A percentile compares a stretch with the other conserved stretches of the same genome.
Evolutionary conservation across 2,888 invertebrate species (phyloP).

Genomic region (Pogonocherus hispidulus): DNA sequence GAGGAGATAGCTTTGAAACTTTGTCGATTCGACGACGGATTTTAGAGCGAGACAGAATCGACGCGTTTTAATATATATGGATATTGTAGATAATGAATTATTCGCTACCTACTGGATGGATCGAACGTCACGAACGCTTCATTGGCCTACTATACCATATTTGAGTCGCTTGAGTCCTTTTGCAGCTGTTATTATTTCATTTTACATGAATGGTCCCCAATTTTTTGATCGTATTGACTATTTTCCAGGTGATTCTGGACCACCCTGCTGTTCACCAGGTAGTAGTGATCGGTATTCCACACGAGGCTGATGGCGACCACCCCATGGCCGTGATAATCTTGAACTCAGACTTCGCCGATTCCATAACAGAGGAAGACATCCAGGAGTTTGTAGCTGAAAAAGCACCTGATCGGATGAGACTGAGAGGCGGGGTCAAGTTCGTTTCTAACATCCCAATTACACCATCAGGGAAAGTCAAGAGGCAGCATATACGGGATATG

Average conservation of each 20-base stretch:
- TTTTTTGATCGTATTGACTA: not conserved
- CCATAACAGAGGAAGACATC: conserved; percentile 54
- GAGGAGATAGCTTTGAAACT: no score
- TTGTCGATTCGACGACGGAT: no score
- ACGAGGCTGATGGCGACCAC: conserved; percentile 62
- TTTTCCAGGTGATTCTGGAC: conserved; percentile 51
- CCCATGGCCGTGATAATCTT: conserved; percentile 58
- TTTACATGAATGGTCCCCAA: no score
- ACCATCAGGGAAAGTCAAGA: conserved; percentile 62
- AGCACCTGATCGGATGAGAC: conserved; percentile 59
- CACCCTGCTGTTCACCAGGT: conserved; percentile 60
- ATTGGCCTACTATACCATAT: no score
- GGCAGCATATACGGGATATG: conserved; percentile 50
- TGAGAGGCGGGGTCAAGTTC: conserved; percentile 63
- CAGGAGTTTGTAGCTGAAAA: conserved; percentile 56
- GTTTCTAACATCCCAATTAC: conserved; percentile 58
- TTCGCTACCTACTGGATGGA: no score
- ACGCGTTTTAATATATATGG: no score
- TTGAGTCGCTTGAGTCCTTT: no score
- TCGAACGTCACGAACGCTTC: no score
- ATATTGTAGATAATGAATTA: no score
- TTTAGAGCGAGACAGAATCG: no score
- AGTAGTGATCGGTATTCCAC: conserved; percentile 60
- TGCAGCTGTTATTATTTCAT: no score
- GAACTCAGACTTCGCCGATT: conserved; percentile 31